Base-by-base conservation (phyloP, 2,113 vertebrate genomes). In the Myxocyprinus asiaticus region DNA sequence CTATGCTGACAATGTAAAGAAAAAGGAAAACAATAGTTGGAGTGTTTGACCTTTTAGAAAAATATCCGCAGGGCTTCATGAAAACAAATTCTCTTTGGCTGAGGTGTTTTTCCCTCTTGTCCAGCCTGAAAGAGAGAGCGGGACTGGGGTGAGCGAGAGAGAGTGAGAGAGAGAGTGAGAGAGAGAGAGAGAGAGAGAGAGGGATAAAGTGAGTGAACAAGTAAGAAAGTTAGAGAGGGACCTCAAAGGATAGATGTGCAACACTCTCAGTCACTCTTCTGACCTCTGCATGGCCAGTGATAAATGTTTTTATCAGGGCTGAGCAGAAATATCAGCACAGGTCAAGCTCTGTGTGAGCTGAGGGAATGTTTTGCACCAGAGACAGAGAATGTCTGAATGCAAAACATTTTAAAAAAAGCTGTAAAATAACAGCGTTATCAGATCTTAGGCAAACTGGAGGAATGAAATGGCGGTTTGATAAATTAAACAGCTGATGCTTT, bases 221-320 rank as follows among this genome's bases (percentile, higher is more conserved):
- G 58, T 9, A 11, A 61, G 59, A 63, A 42, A 12, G 44, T 50
- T 48, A 59, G 62, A 71, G 62, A 64, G 59, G 9, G 62, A 76
- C 43, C 78, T 59, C 67, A 50, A 59, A 50, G 61, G 73, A 83
- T 50, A 72, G 73, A 80, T 83, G 58, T 83, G 69, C 66, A 79
- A 85, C 70, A 69, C 56, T 72, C 64, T 72, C 62, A 47, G 62
- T 74, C 62, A 33, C 47, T 82, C 70, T 76, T 72, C 59, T 79
- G 83, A 84, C 76, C 83, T 78, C 83, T 70, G 58, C 55, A 70
- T 50, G 71, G 72, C 59, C 81, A 78, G 84, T 80, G 81, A 85
- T 71, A 77, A 82, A 85, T 80, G 82, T 70, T 85, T 85, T 85
- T 72, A 77, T 72, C 72, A 68, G 4, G 59, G 83, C 70, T 79